Base-by-base conservation (phyloP, 2,888 invertebrate genomes). In the Papilio gigon region DNA sequence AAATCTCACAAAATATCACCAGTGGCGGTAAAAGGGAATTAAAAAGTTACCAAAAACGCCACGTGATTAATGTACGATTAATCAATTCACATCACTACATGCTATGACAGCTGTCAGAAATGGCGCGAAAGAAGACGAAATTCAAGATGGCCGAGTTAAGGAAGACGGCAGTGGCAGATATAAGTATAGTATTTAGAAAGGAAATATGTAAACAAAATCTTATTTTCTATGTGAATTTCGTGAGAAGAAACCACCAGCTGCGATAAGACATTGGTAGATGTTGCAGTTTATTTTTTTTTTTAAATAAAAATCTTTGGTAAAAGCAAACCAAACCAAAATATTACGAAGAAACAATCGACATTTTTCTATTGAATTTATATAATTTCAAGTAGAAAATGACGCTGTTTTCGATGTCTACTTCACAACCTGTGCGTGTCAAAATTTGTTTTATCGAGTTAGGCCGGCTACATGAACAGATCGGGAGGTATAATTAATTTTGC, bases 51-150 rank as follows among this genome's bases (percentile, higher is more conserved):
- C n/a, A n/a, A n/a, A n/a, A n/a, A n/a, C n/a, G n/a, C n/a, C n/a
- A n/a, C n/a, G n/a, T n/a, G n/a, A n/a, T n/a, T n/a, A n/a, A n/a
- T 22, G 4, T 20, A 44, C 17, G 11, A 9, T 22, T 22, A 9
- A 9, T 22, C 4, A 12, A 50, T 25, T 50, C 50, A 12, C 17
- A 22, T 22, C 22, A 47, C 50, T 50, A 37, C 6, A 9, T 40
- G 42, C 42, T 17, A 12, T 9, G 50, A 50, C 50, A 50, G 50
- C 50, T 50, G 50, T 50, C 50, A 50, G 25, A 50, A 50, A 50
- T 12, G 12, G 50, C 50, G 50, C 40, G 68, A 44, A 61, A 65
- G 56, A 68, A 58, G 42, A 4, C n/a, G 17, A 42, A 17, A 42
- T 42, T 4, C 42, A 17, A 42, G 42, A 17, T 8, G 5, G n/a